Conservation (phyloP, 2,113 vertebrate genomes). For the Phrynosoma blainvillii region DNA sequence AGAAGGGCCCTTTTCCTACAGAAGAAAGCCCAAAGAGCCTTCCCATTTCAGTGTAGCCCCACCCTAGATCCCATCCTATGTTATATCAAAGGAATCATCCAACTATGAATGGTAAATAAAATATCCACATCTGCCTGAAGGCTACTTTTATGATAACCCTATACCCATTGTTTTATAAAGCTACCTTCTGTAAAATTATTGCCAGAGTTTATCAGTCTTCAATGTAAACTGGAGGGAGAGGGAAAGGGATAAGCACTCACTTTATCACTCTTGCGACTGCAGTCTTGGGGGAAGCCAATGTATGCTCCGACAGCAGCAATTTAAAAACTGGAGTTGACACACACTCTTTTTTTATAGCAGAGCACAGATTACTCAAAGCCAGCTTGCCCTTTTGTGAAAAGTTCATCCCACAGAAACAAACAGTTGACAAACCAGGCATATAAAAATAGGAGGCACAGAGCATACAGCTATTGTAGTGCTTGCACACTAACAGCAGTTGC, state of each 20-base stretch:
- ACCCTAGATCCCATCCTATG: slow-evolving; percentile 28
- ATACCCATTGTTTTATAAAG: slow-evolving; percentile 68
- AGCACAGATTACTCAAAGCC: slow-evolving; percentile 39
- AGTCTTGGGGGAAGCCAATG: neutral
- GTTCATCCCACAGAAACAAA: slow-evolving; percentile 34
- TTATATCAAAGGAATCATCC: slow-evolving; percentile 42
- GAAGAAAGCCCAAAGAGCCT: neutral
- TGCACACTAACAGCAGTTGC: fast-evolving
- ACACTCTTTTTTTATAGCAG: slow-evolving; percentile 12
- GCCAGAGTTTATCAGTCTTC: slow-evolving; percentile 51
- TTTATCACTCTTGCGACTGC: neutral
- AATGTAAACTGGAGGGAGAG: neutral
- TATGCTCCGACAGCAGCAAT: fast-evolving
- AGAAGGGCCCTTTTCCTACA: neutral
- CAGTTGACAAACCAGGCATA: fast-evolving
- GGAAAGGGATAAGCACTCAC: neutral
- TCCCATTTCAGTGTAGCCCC: slow-evolving; percentile 50
- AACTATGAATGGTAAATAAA: slow-evolving; percentile 53
- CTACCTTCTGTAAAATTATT: slow-evolving; percentile 53
- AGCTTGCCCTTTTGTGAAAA: slow-evolving; percentile 51
- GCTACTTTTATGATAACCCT: slow-evolving; percentile 58
- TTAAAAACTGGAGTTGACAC: slow-evolving; percentile 49
- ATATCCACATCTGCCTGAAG: slow-evolving; percentile 63
- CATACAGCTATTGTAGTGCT: fast-evolving
- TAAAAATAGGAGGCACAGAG: neutral